phyloP scores from a whole-genome alignment of 1,140 invertebrate genomes.

The Euschistus heros region DNA sequence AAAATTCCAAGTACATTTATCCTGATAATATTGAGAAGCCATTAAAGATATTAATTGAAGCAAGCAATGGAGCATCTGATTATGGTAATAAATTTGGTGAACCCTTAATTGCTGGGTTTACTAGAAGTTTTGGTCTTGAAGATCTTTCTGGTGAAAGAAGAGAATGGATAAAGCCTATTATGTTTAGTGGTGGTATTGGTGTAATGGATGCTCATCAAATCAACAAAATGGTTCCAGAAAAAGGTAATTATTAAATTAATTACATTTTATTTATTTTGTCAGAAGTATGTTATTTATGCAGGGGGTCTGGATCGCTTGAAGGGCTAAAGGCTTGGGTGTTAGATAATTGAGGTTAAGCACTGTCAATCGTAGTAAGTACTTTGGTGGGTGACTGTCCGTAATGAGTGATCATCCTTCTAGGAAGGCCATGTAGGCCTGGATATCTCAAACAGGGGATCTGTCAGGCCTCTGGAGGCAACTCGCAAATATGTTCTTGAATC shows the following conservation, averaged over 20 bases:
- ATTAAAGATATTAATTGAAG: slow-evolving; percentile 80
- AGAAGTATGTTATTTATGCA: too few relatives aligned
- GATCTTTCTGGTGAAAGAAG: slow-evolving; percentile 55
- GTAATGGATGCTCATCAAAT: slow-evolving; percentile 72
- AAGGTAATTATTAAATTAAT: slow-evolving; percentile 40
- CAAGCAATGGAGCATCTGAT: slow-evolving; percentile 95
- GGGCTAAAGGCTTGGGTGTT: too few relatives aligned
- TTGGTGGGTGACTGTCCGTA: too few relatives aligned
- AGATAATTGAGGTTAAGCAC: too few relatives aligned
- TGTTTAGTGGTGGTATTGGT: slow-evolving; percentile 95
- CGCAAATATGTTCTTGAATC: too few relatives aligned
- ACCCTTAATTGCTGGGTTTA: slow-evolving; percentile 83
- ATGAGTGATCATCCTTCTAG: too few relatives aligned
- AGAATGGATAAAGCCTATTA: slow-evolving; percentile 96
- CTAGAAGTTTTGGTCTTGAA: slow-evolving; percentile 75
- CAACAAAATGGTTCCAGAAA: slow-evolving; percentile 55
- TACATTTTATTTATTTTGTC: background rate
- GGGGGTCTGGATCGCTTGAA: too few relatives aligned
- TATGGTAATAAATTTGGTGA: slow-evolving; percentile 99
- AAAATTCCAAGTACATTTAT: slow-evolving; percentile 62
- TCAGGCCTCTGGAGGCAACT: too few relatives aligned
- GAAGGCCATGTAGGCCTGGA: too few relatives aligned
- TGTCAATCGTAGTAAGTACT: too few relatives aligned
- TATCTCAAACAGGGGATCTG: too few relatives aligned
- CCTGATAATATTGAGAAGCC: slow-evolving; percentile 84